Percentiles rank a stretch among this genome's conserved stretches.
Evolutionary conservation across 2,797 vertebrate genomes (phyloP).

Genomic region (Orientallactaga sibirica): DNA sequence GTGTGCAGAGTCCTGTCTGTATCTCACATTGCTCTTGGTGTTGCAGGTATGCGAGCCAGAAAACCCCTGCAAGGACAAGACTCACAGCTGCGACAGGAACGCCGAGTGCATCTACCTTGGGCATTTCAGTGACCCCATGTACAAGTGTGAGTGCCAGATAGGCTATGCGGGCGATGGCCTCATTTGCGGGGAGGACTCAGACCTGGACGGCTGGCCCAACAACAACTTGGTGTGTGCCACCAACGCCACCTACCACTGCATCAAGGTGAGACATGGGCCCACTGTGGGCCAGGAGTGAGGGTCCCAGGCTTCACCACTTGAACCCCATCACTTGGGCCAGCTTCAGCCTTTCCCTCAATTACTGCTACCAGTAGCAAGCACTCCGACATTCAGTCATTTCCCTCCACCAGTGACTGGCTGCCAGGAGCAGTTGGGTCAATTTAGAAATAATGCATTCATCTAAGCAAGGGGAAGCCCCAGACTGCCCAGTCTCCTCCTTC

Average conservation of each 20-base stretch:
- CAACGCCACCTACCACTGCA: slow-evolving; percentile 96
- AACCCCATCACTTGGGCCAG: too few species aligned
- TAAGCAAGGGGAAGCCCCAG: not conserved
- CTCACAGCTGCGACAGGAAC: slow-evolving; percentile 95
- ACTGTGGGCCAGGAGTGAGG: not conserved
- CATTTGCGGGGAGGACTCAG: slow-evolving; percentile 98
- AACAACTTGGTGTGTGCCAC: slow-evolving; percentile 95
- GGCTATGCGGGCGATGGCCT: slow-evolving; percentile 98
- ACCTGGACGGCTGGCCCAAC: slow-evolving; percentile 99
- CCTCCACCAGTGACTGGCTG: not conserved
- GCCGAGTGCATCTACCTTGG: slow-evolving; percentile 97
- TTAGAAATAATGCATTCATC: not conserved
- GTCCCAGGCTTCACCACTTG: too few species aligned
- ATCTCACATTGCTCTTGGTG: not conserved
- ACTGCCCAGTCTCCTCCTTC: not conserved
- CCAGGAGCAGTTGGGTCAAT: not conserved
- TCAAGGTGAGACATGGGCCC: slow-evolving; percentile 90
- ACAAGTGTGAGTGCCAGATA: slow-evolving; percentile 97
- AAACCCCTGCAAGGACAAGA: slow-evolving; percentile 97
- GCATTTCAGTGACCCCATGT: slow-evolving; percentile 98
- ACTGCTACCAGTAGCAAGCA: too few species aligned
- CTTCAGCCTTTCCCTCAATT: not conserved
- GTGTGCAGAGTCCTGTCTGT: too few species aligned
- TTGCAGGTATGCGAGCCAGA: slow-evolving; percentile 96
- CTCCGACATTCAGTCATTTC: too few species aligned